These are phyloP conservation scores for Acipenser oxyrinchus DNA, from an alignment of 2,797 vertebrate genomes.

Conservation along the genomic window DNA sequence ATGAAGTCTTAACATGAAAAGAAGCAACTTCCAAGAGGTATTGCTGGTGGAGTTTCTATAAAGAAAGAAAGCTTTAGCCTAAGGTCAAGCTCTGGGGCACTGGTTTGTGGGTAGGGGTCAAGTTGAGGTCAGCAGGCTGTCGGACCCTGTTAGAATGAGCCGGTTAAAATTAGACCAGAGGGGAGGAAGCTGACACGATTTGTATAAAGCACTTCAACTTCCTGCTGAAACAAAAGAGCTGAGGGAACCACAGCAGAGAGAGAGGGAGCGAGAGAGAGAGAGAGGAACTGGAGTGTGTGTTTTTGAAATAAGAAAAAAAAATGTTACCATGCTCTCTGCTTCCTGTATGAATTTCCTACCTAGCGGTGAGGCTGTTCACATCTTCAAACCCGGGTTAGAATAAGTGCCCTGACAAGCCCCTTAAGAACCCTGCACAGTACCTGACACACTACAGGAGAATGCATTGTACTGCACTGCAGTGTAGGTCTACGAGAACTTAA, in stretches of 20 bases:
- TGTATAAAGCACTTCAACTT: slow-evolving; percentile 64
- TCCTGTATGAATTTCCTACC: no score
- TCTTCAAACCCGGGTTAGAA: no score
- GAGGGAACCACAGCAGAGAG: background rate
- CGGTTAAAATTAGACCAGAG: slow-evolving; percentile 60
- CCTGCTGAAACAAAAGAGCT: slow-evolving; percentile 40
- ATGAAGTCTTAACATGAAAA: background rate
- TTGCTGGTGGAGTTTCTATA: no score
- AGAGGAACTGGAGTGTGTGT: background rate
- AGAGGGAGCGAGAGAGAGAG: background rate
- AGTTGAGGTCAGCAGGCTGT: slow-evolving; percentile 65
- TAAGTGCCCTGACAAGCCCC: no score
- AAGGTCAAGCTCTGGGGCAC: slow-evolving; percentile 31
- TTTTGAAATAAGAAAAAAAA: background rate
- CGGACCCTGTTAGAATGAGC: slow-evolving; percentile 45
- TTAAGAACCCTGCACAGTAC: no score
- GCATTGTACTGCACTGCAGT: no score
- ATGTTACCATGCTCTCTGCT: background rate
- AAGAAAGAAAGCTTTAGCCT: no score
- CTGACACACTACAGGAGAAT: no score
- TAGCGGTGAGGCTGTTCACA: no score
- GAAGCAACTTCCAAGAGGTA: background rate
- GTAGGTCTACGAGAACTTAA: no score
- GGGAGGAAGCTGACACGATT: slow-evolving; percentile 65
- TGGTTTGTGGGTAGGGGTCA: slow-evolving; percentile 52